These are phyloP conservation scores for Copidosoma aretas DNA, from an alignment of 2,888 invertebrate species.

Conservation along the genomic window DNA sequence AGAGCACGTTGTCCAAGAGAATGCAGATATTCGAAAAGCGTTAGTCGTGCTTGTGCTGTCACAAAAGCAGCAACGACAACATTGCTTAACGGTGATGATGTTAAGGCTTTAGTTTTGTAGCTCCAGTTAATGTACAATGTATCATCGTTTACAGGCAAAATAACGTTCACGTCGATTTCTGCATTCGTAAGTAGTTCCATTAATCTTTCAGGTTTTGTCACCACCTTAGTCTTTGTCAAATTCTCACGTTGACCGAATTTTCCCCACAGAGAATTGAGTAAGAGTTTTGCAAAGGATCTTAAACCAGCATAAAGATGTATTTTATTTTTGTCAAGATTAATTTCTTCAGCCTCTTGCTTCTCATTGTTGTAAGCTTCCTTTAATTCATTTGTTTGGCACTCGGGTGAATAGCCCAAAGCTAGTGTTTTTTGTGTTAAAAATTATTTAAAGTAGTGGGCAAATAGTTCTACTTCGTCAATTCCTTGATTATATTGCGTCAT, in stretches of 20 bases:
- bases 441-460: slow-evolving; percentile 32
- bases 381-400: slow-evolving; percentile 7
- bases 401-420: slow-evolving; percentile 28
- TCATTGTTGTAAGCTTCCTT: slow-evolving; percentile 20
- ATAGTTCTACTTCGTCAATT: slow-evolving; percentile 10
- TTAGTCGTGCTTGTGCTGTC: no score
- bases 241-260: slow-evolving; percentile 29
- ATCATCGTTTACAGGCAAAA: no score
- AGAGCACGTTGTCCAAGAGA: no score
- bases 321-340: slow-evolving; percentile 1
- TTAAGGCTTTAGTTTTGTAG: no score
- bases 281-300: slow-evolving; percentile 22
- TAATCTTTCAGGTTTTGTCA: neutral
- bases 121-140: no score
- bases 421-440: slow-evolving; percentile 38
- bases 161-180: no score
- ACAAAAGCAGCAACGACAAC: no score
- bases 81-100: no score
- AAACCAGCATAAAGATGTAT: slow-evolving; percentile 25
- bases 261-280: slow-evolving; percentile 31
- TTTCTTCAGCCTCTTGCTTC: no score
- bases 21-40: no score
- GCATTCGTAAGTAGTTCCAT: no score
- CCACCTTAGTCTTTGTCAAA: slow-evolving; percentile 5
- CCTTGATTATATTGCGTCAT: slow-evolving; percentile 42